Evolutionary conservation across 2,888 invertebrate genomes (phyloP), one percentile per base, ranked within the genome.

Genomic region (Drosophila rellima): DNA sequence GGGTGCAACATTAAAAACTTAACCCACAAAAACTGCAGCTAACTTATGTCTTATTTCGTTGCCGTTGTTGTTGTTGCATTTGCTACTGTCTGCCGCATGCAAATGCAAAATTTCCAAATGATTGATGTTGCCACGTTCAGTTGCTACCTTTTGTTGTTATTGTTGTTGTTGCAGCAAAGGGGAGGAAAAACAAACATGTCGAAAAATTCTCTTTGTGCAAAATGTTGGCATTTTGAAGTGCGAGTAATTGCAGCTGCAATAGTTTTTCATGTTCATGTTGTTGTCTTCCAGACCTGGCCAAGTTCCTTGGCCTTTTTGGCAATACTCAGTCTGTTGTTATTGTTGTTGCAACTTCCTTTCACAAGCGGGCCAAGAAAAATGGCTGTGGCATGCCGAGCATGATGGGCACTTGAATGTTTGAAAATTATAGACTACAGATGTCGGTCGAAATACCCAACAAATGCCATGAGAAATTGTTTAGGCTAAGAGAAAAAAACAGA

Each of bases 241-340:
- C 83, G 86, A 83, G 88, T 83, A 88, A 83, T 83, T 83, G 83
- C 88, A 88, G 83, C 83, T 85, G 86, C 88, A 83, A 83, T 88
- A 88, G 82, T 85, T 88, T 88, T 83, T 82, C 83, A 80, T 88
- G 83, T 83, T 82, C 83, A 82, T 88, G 83, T 88, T 70, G 59
- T 51, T 82, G 66, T 65, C 63, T 71, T 42, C 51, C 42, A 33
- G 40, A 48, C 20, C 71, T 68, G 82, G 67, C 68, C 81, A 74
- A 77, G 83, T 80, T 68, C 59, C 78, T 68, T 40, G 78, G 69
- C 74, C 80, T 87, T 87, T 87, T 70, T 33, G 84, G 87, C 81
- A 80, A 80, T 67, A 73, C 61, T 55, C 35, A 61, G 47, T 51
- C 64, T 52, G 55, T 44, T 52, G 70, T 57, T 39, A 59, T 17